These are phyloP conservation scores for Leptinotarsa undecemlineata DNA, from an alignment of 1,140 invertebrate species.

Conservation along the genomic window DNA sequence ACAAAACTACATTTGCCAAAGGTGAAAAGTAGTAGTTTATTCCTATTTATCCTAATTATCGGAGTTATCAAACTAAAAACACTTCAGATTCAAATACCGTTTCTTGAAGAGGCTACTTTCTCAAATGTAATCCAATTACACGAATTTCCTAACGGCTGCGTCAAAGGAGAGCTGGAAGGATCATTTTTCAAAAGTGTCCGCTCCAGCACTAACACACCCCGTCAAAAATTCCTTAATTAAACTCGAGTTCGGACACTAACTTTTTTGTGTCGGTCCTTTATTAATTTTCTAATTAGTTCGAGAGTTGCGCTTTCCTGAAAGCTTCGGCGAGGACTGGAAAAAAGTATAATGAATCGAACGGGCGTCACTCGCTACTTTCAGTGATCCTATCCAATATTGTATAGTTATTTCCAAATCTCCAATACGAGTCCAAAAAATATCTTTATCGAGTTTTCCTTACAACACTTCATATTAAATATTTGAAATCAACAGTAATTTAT, in stretches of 20 bases:
- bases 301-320: slow-evolving; percentile 23
- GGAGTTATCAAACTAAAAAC: no score
- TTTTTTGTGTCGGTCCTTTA: slow-evolving; percentile 22
- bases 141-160: slow-evolving; percentile 1
- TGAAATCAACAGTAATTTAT: no score
- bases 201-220: slow-evolving; percentile 13
- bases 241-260: slow-evolving; percentile 23
- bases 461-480: no score
- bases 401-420: no score
- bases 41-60: no score
- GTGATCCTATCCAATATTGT: no score
- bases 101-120: no score
- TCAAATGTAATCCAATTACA: slow-evolving; percentile 6
- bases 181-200: slow-evolving; percentile 18
- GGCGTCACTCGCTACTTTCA: background rate
- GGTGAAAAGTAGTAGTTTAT: no score
- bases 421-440: no score
- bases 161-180: slow-evolving; percentile 3
- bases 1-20: no score
- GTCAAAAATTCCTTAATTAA: slow-evolving; percentile 17
- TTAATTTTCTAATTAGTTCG: slow-evolving; percentile 28
- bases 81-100: no score
- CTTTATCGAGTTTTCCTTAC: no score
- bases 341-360: slow-evolving; percentile 16
- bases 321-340: slow-evolving; percentile 14